A percentile compares a stretch with the other conserved stretches of the same genome.
phyloP scores from a whole-genome alignment of 2,888 invertebrate species.

The Ochropleura leucogaster region DNA sequence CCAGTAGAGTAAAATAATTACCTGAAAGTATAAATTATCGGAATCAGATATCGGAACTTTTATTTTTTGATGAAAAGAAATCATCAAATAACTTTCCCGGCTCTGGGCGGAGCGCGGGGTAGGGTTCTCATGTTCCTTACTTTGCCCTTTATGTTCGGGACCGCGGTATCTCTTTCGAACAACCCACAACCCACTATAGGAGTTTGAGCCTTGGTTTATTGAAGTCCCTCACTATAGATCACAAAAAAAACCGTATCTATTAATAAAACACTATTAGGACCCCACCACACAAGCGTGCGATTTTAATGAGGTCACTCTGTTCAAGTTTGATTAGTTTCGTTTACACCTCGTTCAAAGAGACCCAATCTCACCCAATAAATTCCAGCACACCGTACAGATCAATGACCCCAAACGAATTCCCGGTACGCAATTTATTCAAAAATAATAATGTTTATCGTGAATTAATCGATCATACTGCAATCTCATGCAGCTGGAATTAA shows the following conservation, averaged over 20 bases:
- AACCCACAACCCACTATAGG: too few species aligned
- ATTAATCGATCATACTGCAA: constrained; percentile 48
- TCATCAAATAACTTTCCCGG: too few species aligned
- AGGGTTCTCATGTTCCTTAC: too few species aligned
- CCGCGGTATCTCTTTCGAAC: too few species aligned
- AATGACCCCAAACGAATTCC: constrained; percentile 4
- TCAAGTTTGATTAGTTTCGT: constrained; percentile 12
- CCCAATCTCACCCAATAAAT: not conserved
- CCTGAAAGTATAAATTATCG: too few species aligned
- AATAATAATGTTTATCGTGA: constrained; percentile 12
- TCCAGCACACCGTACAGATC: not conserved
- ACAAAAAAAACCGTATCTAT: not conserved
- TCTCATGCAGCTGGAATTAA: constrained; percentile 50
- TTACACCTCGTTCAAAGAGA: constrained; percentile 3
- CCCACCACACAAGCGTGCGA: not conserved
- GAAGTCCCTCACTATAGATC: too few species aligned
- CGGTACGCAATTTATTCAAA: constrained; percentile 2
- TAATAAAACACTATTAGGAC: not conserved
- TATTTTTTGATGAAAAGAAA: too few species aligned
- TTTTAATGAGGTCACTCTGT: constrained; percentile 16
- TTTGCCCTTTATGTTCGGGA: too few species aligned
- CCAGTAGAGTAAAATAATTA: too few species aligned
- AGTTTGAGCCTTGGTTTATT: too few species aligned
- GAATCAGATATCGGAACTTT: too few species aligned
- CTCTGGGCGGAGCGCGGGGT: too few species aligned